A percentile compares a stretch with the other conserved stretches of the same genome.
Conservation (phyloP, 2,888 invertebrate genomes). For the Abrostola tripartita region DNA sequence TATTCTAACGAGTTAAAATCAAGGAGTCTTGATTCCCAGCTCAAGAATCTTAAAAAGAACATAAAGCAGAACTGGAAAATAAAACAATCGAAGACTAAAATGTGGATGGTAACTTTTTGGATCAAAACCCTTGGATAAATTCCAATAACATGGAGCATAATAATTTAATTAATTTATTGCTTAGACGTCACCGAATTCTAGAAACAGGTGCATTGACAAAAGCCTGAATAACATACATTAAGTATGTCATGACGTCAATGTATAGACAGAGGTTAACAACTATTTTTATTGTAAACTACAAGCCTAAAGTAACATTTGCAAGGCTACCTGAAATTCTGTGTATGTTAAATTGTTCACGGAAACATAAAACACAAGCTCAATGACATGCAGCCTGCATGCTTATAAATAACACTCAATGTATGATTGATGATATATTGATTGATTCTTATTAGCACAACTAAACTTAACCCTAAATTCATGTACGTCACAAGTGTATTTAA, state of each 20-base stretch:
- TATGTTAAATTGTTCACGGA: background rate
- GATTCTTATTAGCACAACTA: slow-evolving; percentile 41
- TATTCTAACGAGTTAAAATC: background rate
- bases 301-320: too few species aligned
- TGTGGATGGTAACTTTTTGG: background rate
- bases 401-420: slow-evolving; percentile 29
- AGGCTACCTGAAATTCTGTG: background rate
- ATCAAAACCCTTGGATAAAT: too few species aligned
- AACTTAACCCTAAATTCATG: background rate
- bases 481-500: slow-evolving; percentile 17
- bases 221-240: background rate
- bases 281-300: too few species aligned
- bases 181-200: background rate
- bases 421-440: slow-evolving; percentile 39
- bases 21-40: background rate
- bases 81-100: background rate
- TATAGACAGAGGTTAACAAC: too few species aligned
- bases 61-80: background rate
- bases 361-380: slow-evolving; percentile 15
- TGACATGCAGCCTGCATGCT: slow-evolving; percentile 11
- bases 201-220: background rate
- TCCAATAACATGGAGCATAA: background rate
- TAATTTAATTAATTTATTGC: background rate
- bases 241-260: too few species aligned
- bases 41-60: background rate